phyloP scores from a whole-genome alignment of 30 jellyfish, hydroid and myxozoan genomes.

The Hydractinia symbiolongicarpus region DNA sequence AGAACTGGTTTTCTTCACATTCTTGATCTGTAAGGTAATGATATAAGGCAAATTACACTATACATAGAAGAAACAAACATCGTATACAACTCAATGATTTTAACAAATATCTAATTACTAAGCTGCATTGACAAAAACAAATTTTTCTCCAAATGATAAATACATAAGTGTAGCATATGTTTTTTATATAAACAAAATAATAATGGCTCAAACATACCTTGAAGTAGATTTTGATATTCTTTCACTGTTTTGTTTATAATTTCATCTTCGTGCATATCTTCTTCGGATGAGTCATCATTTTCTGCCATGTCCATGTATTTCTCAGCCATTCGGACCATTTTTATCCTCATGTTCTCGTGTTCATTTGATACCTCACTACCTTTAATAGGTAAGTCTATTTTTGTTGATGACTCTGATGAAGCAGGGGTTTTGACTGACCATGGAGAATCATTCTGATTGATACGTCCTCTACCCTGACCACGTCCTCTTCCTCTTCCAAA shows the following conservation, averaged over 20 bases:
- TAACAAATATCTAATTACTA: too few relatives aligned
- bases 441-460: background rate
- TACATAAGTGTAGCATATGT: too few relatives aligned
- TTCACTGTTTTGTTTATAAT: slow-evolving; percentile 42
- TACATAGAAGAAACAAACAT: too few relatives aligned
- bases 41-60: too few relatives aligned
- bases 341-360: background rate
- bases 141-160: too few relatives aligned
- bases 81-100: too few relatives aligned
- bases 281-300: slow-evolving; percentile 50
- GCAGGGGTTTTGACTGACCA: background rate
- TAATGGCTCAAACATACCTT: slow-evolving; percentile 16
- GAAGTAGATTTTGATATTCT: slow-evolving; percentile 24
- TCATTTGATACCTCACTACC: background rate
- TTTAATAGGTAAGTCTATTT: background rate
- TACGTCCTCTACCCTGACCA: too few relatives aligned
- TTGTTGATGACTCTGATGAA: background rate
- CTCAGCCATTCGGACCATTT: slow-evolving; percentile 34
- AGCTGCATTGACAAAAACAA: too few relatives aligned
- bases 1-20: slow-evolving; percentile 11
- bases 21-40: background rate
- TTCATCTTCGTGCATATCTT: slow-evolving; percentile 54
- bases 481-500: too few relatives aligned
- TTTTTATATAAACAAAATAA: too few relatives aligned
- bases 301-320: slow-evolving; percentile 42